A percentile compares a stretch with the other conserved stretches of the same genome.
phyloP scores from a whole-genome alignment of 2,888 invertebrate species.

The Lottia gigantea region DNA sequence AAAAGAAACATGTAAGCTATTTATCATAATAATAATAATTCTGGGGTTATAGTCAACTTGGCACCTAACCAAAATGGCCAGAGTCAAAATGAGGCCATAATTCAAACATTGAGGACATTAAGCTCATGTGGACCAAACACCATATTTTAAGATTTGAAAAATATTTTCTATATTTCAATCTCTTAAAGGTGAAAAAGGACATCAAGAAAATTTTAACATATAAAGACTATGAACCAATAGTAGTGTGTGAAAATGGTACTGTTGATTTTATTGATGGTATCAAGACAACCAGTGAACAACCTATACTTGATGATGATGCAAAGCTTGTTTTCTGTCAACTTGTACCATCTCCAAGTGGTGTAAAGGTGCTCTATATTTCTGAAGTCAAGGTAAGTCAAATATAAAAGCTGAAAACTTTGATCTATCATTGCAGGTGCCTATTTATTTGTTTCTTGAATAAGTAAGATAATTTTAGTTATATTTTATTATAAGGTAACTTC shows the following conservation, averaged over 20 bases:
- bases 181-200: slow-evolving; percentile 13
- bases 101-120: no score
- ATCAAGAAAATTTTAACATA: slow-evolving; percentile 23
- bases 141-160: slow-evolving; percentile 2
- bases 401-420: no score
- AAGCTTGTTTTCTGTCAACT: slow-evolving; percentile 16
- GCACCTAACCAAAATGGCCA: no score
- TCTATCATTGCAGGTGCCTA: no score
- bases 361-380: slow-evolving; percentile 14
- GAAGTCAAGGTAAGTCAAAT: background rate
- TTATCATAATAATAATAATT: no score
- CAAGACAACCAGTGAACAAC: background rate
- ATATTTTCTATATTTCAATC: slow-evolving; percentile 1
- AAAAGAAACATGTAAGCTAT: slow-evolving; percentile 28
- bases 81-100: no score
- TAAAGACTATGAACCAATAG: slow-evolving; percentile 13
- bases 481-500: no score
- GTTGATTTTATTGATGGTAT: slow-evolving; percentile 17
- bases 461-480: no score
- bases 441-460: no score
- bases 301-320: slow-evolving; percentile 12
- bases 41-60: no score
- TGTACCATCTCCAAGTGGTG: background rate
- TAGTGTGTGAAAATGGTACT: slow-evolving; percentile 25
- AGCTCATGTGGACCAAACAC: no score